Conservation (phyloP, 2,797 vertebrate genomes). For the Semotilus atromaculatus region DNA sequence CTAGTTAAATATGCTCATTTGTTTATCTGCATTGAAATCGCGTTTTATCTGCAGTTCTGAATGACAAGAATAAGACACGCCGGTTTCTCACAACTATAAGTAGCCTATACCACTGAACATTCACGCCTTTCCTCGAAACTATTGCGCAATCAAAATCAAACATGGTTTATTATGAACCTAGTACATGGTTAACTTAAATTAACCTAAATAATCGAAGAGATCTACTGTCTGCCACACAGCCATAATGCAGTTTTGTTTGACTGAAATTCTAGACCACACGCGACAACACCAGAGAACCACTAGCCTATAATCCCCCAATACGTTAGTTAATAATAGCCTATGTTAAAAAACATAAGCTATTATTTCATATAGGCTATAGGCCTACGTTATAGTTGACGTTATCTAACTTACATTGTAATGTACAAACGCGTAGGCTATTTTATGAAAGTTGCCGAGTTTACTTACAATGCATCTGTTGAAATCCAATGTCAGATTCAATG, state of each 20-base stretch:
- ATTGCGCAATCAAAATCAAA: slow-evolving; percentile 22
- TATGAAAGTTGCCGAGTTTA: neutral
- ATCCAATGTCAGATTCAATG: neutral
- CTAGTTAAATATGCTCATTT: neutral
- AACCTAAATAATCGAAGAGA: neutral
- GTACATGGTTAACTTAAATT: too few relatives aligned
- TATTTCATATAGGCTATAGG: too few relatives aligned
- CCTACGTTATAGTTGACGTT: too few relatives aligned
- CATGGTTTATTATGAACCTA: too few relatives aligned
- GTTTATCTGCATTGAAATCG: neutral
- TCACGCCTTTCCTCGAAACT: slow-evolving; percentile 1
- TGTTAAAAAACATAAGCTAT: neutral
- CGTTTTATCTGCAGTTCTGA: neutral
- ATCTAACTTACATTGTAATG: neutral
- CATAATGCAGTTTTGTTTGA: neutral
- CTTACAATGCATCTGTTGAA: neutral
- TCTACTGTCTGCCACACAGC: neutral
- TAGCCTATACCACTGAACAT: neutral
- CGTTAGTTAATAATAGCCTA: neutral
- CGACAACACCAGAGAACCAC: neutral
- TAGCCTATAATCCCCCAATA: neutral
- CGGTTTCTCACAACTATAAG: neutral
- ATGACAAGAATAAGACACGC: neutral
- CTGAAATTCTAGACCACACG: neutral
- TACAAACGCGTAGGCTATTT: neutral